These are phyloP conservation scores for Tetranychus cinnabarinus DNA, from an alignment of 1,140 invertebrate species.

Conservation along the genomic window DNA sequence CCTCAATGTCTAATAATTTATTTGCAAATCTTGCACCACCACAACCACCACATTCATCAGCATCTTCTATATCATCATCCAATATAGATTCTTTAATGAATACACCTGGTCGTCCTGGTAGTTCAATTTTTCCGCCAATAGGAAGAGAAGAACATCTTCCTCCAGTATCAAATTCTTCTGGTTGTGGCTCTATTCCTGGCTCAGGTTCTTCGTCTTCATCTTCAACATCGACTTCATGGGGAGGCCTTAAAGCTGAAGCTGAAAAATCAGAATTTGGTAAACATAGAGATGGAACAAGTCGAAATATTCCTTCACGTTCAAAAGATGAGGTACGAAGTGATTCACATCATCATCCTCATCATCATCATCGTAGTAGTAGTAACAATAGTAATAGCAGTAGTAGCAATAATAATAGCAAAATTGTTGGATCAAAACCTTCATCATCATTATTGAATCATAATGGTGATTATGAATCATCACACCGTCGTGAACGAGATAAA, in stretches of 20 bases:
- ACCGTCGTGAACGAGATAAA: background rate
- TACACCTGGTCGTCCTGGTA: background rate
- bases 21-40: background rate
- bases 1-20: too few species aligned
- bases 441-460: background rate
- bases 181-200: conserved; percentile 23
- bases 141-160: background rate
- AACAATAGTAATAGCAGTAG: too few species aligned
- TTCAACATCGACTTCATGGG: conserved; percentile 15
- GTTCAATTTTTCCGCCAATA: background rate
- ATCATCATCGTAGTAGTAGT: background rate
- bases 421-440: background rate
- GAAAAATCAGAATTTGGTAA: conserved; percentile 5
- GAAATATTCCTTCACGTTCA: background rate
- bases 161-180: conserved; percentile 20
- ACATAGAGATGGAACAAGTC: background rate
- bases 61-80: background rate
- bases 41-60: background rate
- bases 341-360: background rate
- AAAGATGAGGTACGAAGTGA: background rate
- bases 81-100: background rate
- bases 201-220: background rate
- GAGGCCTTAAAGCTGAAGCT: conserved; percentile 14
- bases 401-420: too few species aligned
- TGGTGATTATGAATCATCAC: background rate